A percentile compares a stretch with the other conserved stretches of the same genome.
Evolutionary conservation across 2,113 vertebrate species (phyloP).

Genomic region (Tupaia chinensis): DNA sequence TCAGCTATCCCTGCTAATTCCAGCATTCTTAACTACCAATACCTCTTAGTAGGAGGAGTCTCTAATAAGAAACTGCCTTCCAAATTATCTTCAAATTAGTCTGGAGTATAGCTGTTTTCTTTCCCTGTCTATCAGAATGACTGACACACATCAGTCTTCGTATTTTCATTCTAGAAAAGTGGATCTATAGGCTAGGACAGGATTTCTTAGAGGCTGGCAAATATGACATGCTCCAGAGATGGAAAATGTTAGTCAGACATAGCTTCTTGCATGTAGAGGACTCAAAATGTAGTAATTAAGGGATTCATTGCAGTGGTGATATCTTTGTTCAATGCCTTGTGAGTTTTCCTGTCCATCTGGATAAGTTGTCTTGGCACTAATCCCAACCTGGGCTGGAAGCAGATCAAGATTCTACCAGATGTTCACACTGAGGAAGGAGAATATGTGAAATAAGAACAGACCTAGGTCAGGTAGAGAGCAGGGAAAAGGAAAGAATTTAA

Average conservation of each 20-base stretch:
- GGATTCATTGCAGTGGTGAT: background rate
- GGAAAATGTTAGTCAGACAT: background rate
- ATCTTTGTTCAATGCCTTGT: background rate
- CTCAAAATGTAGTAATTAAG: background rate
- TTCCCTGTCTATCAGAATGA: background rate
- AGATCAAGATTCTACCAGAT: background rate
- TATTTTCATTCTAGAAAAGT: background rate
- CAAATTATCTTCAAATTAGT: background rate
- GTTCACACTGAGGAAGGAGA: background rate
- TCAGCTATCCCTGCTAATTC: background rate
- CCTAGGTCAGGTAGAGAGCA: background rate
- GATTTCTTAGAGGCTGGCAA: too few species aligned
- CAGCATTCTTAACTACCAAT: background rate
- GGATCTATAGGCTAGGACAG: background rate
- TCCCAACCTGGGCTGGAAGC: background rate
- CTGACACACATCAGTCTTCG: background rate
- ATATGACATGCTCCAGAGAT: background rate
- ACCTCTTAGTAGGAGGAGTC: background rate
- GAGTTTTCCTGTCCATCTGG: background rate
- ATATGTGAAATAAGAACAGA: background rate
- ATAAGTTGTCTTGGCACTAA: background rate
- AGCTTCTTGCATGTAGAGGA: background rate
- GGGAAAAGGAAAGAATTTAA: background rate
- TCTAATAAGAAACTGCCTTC: background rate
- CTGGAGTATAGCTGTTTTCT: background rate